Base-by-base conservation (phyloP, 2,888 invertebrate genomes). In the Drosophila anomelani region DNA sequence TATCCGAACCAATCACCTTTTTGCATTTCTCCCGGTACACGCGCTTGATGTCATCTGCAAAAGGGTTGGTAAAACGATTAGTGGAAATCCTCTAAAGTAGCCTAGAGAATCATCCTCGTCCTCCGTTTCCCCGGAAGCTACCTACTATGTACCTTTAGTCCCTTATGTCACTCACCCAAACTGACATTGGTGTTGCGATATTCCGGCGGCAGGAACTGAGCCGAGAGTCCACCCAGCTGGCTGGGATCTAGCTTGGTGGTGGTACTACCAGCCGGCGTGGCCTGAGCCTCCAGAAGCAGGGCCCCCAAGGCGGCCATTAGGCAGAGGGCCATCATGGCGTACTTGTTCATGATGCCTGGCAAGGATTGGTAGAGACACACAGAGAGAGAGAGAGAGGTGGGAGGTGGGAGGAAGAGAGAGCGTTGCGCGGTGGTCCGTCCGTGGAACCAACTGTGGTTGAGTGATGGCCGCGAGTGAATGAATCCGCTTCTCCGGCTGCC, bases 21-120 rank as follows among this genome's bases (percentile, higher is more conserved):
- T 94, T 93, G 85, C 96, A 96, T 91, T 95, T 96, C 55, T 95
- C 94, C 80, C 93, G 94, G n/a, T 96, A 92, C 2, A 93, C 88
- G 32, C 94, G 93, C 66, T 94, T 93, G 0, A 94, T 92, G 59
- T 95, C 93, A 29, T 94, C 94, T 91, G 53, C 20, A 38, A 15
- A 41, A 17, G 12, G 3, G 12, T 13, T 1, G 9, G 2, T 13
- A 10, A 6, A 17, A 10, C 10, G 4, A 10, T 17, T 41, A 26
- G 26, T 26, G 26, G 26, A 26, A 26, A 26, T 26, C 26, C 26
- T 26, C 26, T 4, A 26, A 26, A 26, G 23, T 2, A 23, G 23
- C 23, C 23, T 23, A 2, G 23, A 23, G 23, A 23, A 23, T 23
- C 23, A 23, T 23, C 23, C 23, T 23, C 23, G 2, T 23, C 23